phyloP scores from a whole-genome alignment of 2,113 vertebrate species.

The Ivindomyrus marchei region DNA sequence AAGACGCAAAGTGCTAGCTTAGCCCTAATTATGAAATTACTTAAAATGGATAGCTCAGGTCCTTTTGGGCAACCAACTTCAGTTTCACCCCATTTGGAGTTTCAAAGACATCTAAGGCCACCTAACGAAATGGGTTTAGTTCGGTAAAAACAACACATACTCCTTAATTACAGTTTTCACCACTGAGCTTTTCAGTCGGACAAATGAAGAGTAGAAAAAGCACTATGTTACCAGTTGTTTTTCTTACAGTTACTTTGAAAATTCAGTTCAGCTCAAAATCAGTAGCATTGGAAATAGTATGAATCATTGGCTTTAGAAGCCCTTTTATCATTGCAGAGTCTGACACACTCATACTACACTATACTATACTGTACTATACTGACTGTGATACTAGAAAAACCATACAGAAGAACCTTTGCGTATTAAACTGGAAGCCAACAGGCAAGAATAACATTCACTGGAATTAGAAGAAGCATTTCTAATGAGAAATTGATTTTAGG shows the following conservation, averaged over 20 bases:
- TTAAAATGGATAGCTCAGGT: background rate
- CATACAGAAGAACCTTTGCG: background rate
- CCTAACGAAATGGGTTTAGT: background rate
- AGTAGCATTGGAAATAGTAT: background rate
- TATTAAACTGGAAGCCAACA: background rate
- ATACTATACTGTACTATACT: background rate
- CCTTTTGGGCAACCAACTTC: background rate
- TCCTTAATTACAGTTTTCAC: background rate
- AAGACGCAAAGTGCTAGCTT: background rate
- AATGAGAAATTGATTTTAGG: background rate
- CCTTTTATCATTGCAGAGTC: background rate
- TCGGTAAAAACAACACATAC: background rate
- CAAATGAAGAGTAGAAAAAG: background rate
- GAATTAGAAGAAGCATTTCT: background rate
- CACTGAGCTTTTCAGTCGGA: background rate
- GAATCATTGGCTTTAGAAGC: background rate
- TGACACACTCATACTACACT: background rate
- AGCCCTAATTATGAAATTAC: background rate
- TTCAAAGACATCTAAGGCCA: background rate
- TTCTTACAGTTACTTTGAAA: background rate
- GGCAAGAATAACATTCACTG: background rate
- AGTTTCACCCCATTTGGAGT: background rate
- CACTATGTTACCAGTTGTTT: background rate
- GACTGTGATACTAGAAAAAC: background rate
- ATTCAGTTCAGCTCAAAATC: background rate